Conservation (phyloP, 2,888 invertebrate genomes). For the Volucella zonaria region DNA sequence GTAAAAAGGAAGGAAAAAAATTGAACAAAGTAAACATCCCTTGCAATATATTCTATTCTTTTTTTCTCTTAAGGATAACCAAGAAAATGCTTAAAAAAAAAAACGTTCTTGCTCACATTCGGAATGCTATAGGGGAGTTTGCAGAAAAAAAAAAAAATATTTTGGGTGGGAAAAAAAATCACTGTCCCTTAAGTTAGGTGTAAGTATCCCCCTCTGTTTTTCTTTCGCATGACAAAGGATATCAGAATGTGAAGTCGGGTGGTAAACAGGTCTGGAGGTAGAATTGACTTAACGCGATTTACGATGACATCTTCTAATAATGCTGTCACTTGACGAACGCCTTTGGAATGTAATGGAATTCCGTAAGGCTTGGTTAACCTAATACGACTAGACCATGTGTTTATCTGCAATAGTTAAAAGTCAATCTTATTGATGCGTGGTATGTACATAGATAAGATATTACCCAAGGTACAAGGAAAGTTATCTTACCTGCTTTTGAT, state of each 20-base stretch:
- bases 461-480: too few relatives aligned
- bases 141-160: constrained; percentile 6
- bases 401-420: too few relatives aligned
- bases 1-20: background rate
- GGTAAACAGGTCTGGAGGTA: constrained; percentile 52
- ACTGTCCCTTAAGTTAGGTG: constrained; percentile 37
- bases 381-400: too few relatives aligned
- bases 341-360: background rate
- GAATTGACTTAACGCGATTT: constrained; percentile 75
- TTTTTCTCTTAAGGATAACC: constrained; percentile 34
- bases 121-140: constrained; percentile 11
- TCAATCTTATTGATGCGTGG: too few relatives aligned
- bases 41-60: constrained; percentile 39
- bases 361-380: too few relatives aligned
- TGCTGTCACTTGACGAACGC: constrained; percentile 47
- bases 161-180: constrained; percentile 31
- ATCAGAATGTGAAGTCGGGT: constrained; percentile 49
- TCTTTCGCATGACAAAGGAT: constrained; percentile 28
- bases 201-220: constrained; percentile 51
- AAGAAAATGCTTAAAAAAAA: constrained; percentile 37
- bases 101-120: constrained; percentile 22
- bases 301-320: constrained; percentile 74
- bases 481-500: too few relatives aligned
- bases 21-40: constrained; percentile 53
- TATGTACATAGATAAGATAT: too few relatives aligned